Evolutionary conservation across 1,140 invertebrate species (phyloP).

Genomic region (Stenopsyche tienmushanensis): DNA sequence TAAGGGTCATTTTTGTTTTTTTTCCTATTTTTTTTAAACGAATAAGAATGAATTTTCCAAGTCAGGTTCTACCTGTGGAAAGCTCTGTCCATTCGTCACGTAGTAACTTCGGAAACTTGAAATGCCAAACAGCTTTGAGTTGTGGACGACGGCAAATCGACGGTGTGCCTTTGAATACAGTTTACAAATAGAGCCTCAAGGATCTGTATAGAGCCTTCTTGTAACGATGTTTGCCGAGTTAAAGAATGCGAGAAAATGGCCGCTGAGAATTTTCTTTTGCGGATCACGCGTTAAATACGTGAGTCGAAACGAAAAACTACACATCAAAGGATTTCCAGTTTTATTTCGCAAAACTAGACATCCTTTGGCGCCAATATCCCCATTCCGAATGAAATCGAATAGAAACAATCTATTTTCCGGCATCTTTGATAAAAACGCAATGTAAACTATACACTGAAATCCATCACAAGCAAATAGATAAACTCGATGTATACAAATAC

Average conservation of each 20-base stretch:
- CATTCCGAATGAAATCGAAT: no score
- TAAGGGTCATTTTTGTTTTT: background rate
- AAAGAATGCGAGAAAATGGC: constrained; percentile 34
- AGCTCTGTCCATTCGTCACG: constrained; percentile 25
- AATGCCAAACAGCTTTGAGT: constrained; percentile 36
- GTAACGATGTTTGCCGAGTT: constrained; percentile 35
- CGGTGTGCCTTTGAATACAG: constrained; percentile 36
- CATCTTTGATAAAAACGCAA: no score
- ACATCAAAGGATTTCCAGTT: constrained; percentile 8
- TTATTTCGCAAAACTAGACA: no score
- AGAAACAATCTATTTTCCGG: no score
- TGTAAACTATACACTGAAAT: no score
- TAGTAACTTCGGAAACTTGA: constrained; percentile 18
- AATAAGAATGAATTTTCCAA: no score
- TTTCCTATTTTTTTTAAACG: no score
- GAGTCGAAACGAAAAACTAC: background rate
- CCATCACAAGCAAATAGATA: no score
- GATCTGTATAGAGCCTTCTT: background rate
- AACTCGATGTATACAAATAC: no score
- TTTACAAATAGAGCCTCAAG: constrained; percentile 35
- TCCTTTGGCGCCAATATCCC: no score
- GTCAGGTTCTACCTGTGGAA: constrained; percentile 1
- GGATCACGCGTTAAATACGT: background rate
- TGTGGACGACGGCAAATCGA: constrained; percentile 30
- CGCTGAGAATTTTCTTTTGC: constrained; percentile 14